Evolutionary conservation across 2,113 vertebrate genomes (phyloP).

Genomic region (Cephalopterus ornatus): DNA sequence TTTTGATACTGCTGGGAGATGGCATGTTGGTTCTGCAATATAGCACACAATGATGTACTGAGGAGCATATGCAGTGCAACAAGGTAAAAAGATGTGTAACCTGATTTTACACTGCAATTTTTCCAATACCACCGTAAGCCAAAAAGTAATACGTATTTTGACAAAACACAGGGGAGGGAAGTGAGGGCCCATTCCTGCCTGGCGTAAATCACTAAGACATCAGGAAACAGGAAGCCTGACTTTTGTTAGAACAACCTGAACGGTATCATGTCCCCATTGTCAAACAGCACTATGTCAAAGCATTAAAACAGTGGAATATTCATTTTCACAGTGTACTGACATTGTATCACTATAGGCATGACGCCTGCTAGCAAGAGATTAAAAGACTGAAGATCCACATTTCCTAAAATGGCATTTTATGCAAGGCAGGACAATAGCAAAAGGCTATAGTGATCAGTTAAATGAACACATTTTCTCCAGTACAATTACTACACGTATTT

Average conservation of each 20-base stretch:
- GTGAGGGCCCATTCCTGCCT: not conserved
- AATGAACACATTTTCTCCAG: conserved; percentile 18
- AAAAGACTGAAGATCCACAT: not conserved
- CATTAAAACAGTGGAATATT: not conserved
- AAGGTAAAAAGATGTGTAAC: not conserved
- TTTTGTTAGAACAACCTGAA: not conserved
- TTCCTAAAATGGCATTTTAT: conserved; percentile 35
- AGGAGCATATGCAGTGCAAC: not conserved
- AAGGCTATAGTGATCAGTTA: conserved; percentile 39
- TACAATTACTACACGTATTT: rapidly evolving
- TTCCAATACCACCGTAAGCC: not conserved
- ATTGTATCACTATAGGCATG: not conserved
- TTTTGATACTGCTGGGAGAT: conserved; percentile 87
- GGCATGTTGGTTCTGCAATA: conserved; percentile 84
- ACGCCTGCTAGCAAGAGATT: conserved; percentile 32
- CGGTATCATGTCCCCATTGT: not conserved
- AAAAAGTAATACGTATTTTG: not conserved
- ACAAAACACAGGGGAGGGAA: conserved; percentile 18
- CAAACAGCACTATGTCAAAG: not conserved
- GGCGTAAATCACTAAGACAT: not conserved
- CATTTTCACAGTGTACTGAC: conserved; percentile 1
- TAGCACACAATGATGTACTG: conserved; percentile 41
- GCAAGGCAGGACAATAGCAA: conserved; percentile 36
- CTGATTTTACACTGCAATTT: not conserved
- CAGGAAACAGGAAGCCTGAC: not conserved